Percentiles rank a stretch among this genome's conserved stretches.
These are phyloP conservation scores for Desoria tigrina DNA, from an alignment of 2,888 invertebrate species.

Conservation along the genomic window DNA sequence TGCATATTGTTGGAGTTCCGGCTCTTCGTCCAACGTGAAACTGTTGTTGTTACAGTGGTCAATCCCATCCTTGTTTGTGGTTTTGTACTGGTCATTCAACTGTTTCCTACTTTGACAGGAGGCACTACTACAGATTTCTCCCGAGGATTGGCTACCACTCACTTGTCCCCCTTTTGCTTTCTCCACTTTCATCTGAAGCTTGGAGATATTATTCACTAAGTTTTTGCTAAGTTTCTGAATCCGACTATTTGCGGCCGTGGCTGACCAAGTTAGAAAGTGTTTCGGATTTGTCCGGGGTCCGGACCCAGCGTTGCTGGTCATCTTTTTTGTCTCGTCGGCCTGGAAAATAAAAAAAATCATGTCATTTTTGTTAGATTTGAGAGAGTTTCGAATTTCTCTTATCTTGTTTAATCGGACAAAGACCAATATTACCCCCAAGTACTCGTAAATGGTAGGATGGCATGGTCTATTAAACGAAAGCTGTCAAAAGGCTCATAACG, in stretches of 20 bases:
- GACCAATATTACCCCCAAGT: no score
- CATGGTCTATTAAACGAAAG: no score
- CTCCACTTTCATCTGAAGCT: conserved; percentile 49
- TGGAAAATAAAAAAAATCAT: conserved; percentile 58
- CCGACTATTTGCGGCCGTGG: conserved; percentile 48
- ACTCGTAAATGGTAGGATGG: no score
- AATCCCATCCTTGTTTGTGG: background rate
- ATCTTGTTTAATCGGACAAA: no score
- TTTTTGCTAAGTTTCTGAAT: conserved; percentile 51
- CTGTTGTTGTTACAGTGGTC: conserved; percentile 5
- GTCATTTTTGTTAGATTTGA: no score
- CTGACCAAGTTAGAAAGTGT: conserved; percentile 53
- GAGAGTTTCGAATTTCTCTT: no score
- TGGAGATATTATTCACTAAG: conserved; percentile 50
- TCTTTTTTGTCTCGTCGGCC: conserved; percentile 75
- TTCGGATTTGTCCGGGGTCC: conserved; percentile 44
- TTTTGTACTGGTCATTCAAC: background rate
- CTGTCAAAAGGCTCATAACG: no score
- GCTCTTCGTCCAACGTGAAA: background rate
- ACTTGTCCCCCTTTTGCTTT: conserved; percentile 26
- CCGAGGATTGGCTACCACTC: background rate
- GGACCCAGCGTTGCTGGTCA: conserved; percentile 30
- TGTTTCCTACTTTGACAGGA: background rate
- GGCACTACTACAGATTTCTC: background rate
- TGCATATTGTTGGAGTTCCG: background rate